Conservation (phyloP, 1,140 invertebrate genomes). For the Cydia pomonella region DNA sequence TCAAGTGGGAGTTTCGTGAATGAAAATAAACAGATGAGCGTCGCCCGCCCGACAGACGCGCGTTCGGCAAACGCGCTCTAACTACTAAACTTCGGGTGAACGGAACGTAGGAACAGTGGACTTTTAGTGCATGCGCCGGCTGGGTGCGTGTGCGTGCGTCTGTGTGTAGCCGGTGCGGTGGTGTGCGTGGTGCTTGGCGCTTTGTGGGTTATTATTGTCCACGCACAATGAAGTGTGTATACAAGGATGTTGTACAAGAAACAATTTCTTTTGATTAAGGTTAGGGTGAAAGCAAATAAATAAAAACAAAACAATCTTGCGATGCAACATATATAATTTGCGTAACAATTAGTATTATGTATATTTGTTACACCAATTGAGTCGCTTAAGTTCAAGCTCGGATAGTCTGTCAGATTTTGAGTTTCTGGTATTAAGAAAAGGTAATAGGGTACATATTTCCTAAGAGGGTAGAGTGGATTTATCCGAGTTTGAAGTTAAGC, state of each 20-base stretch:
- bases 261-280: constrained; percentile 67
- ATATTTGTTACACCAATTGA: too few relatives aligned
- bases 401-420: too few relatives aligned
- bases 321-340: not conserved
- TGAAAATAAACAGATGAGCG: constrained; percentile 58
- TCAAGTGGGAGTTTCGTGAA: constrained; percentile 60
- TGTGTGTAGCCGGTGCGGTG: constrained; percentile 19
- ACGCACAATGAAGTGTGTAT: constrained; percentile 63
- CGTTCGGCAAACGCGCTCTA: constrained; percentile 62
- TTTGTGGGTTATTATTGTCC: constrained; percentile 73
- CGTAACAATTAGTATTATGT: too few relatives aligned
- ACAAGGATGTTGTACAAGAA: constrained; percentile 44
- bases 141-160: constrained; percentile 44
- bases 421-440: too few relatives aligned
- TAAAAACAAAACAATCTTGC: not conserved
- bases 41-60: constrained; percentile 49
- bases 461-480: too few relatives aligned
- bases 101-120: constrained; percentile 43
- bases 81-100: constrained; percentile 59
- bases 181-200: constrained; percentile 41
- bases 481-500: too few relatives aligned
- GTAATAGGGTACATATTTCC: too few relatives aligned
- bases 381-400: too few relatives aligned
- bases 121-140: constrained; percentile 53
- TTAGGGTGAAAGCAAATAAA: constrained; percentile 26